A percentile compares a stretch with the other conserved stretches of the same genome.
These are phyloP conservation scores for Tromatobia lineatoria DNA, from an alignment of 2,888 invertebrate genomes.

Conservation along the genomic window DNA sequence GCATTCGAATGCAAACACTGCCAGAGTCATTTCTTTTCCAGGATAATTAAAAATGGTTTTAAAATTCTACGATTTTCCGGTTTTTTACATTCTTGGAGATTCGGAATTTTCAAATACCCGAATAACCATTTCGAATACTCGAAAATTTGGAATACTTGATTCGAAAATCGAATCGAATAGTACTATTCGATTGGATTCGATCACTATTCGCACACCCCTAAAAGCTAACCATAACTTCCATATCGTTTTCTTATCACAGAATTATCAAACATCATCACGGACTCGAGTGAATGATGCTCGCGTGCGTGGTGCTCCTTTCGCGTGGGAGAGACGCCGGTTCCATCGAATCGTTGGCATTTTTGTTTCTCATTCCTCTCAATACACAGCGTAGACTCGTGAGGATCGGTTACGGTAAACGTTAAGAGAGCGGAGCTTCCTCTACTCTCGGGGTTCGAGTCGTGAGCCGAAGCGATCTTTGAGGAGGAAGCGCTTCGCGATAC, in stretches of 20 bases:
- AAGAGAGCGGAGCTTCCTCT: background rate
- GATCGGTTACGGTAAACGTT: conserved; percentile 47
- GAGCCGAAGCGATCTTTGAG: conserved; percentile 25
- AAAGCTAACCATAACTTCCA: too few species aligned
- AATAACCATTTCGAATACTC: too few species aligned
- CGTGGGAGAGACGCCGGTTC: conserved; percentile 56
- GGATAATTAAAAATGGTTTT: too few species aligned
- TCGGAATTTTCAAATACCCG: too few species aligned
- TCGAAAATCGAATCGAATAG: too few species aligned
- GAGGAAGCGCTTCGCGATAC: conserved; percentile 27
- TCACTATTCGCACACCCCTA: too few species aligned
- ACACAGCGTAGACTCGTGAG: conserved; percentile 23
- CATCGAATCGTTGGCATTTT: background rate
- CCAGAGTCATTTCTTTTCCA: too few species aligned
- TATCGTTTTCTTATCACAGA: background rate
- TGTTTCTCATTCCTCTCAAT: conserved; percentile 6
- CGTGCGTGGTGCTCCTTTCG: conserved; percentile 55
- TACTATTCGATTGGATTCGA: too few species aligned
- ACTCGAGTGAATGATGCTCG: background rate
- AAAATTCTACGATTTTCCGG: too few species aligned
- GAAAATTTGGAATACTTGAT: too few species aligned
- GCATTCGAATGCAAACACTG: too few species aligned
- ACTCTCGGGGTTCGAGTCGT: conserved; percentile 36
- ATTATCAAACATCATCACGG: background rate
- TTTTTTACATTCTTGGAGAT: too few species aligned